A percentile compares a stretch with the other conserved stretches of the same genome.
phyloP scores from a whole-genome alignment of 2,888 invertebrate species.

The Drosophila stalkeri region DNA sequence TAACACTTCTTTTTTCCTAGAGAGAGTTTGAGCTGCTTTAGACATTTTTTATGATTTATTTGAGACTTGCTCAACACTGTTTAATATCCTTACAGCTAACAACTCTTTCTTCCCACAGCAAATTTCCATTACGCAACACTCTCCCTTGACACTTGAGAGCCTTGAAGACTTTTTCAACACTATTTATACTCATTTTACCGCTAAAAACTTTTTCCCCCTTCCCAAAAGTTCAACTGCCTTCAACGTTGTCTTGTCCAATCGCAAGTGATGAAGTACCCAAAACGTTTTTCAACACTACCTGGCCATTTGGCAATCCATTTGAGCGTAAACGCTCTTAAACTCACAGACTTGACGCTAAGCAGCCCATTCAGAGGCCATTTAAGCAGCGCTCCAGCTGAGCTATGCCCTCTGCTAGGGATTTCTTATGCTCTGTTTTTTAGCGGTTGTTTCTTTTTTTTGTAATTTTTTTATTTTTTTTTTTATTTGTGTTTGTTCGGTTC shows the following conservation, averaged over 20 bases:
- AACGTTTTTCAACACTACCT: slow-evolving; percentile 13
- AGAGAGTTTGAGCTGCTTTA: too few relatives aligned
- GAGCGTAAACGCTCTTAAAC: slow-evolving; percentile 19
- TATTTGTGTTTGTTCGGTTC: slow-evolving; percentile 35
- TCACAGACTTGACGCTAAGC: slow-evolving; percentile 26
- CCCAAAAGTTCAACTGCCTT: not conserved
- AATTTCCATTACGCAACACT: not conserved
- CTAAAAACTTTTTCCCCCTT: not conserved
- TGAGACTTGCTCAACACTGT: not conserved
- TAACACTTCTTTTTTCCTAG: not conserved
- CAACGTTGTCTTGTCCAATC: not conserved
- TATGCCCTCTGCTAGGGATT: slow-evolving; percentile 35
- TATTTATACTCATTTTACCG: not conserved
- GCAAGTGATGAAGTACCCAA: not conserved
- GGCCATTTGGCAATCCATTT: slow-evolving; percentile 21
- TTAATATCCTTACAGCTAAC: not conserved
- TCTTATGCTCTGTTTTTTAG: slow-evolving; percentile 13
- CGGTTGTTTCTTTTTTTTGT: not conserved
- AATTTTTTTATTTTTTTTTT: not conserved
- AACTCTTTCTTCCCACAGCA: not conserved
- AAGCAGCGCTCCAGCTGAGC: slow-evolving; percentile 15
- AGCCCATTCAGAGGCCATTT: slow-evolving; percentile 32
- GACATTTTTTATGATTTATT: too few relatives aligned
- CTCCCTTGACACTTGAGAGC: not conserved
- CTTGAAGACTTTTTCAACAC: not conserved